Conservation (phyloP, 2,888 invertebrate species). For the Andrena camellia region DNA sequence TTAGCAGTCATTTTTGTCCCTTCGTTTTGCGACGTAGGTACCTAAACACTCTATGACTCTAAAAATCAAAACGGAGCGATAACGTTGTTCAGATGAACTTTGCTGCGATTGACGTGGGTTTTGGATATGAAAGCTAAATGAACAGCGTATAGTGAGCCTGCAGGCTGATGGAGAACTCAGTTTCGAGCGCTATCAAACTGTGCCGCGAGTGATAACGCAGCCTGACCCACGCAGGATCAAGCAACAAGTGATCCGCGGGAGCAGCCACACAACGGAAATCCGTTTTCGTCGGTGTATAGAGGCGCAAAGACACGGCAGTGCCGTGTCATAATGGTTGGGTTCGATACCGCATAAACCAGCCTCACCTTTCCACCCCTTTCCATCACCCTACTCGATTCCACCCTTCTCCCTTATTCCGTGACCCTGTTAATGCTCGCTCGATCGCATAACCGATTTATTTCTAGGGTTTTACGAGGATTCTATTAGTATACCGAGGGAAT, state of each 20-base stretch:
- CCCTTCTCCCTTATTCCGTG: slow-evolving; percentile 48
- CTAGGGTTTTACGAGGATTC: neutral
- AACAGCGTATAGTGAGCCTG: neutral
- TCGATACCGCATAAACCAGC: slow-evolving; percentile 62
- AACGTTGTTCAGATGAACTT: neutral
- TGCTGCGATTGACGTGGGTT: neutral
- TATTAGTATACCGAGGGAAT: neutral
- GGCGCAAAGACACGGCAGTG: slow-evolving; percentile 61
- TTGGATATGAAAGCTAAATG: neutral
- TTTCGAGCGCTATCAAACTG: slow-evolving; percentile 8
- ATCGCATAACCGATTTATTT: slow-evolving; percentile 46
- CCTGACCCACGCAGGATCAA: slow-evolving; percentile 58
- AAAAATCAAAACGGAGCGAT: neutral
- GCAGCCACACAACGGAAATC: slow-evolving; percentile 59
- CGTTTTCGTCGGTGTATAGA: slow-evolving; percentile 53
- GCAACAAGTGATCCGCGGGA: slow-evolving; percentile 73
- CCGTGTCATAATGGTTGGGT: slow-evolving; percentile 64
- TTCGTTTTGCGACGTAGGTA: neutral
- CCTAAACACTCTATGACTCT: neutral
- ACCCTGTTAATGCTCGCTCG: slow-evolving; percentile 50
- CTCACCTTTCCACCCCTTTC: slow-evolving; percentile 66
- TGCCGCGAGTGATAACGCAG: slow-evolving; percentile 36
- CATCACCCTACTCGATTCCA: slow-evolving; percentile 50
- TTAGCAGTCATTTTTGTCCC: no score
- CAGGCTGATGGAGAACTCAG: neutral